A percentile compares a stretch with the other conserved stretches of the same genome.
These are phyloP conservation scores for Ectemnius lituratus DNA, from an alignment of 2,888 invertebrate genomes.

Conservation along the genomic window DNA sequence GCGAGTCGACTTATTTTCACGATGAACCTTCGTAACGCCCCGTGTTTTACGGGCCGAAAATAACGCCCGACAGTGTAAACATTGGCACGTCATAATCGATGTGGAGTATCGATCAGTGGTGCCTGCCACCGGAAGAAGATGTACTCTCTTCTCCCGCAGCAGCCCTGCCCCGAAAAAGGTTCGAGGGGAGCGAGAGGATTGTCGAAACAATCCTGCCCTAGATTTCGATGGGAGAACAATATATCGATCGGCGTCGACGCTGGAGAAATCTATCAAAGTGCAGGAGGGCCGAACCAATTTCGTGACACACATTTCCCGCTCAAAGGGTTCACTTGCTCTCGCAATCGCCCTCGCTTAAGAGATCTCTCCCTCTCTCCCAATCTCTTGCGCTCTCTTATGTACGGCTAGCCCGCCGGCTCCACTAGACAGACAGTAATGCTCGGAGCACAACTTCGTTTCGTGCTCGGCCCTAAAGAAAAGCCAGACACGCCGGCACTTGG, in stretches of 20 bases:
- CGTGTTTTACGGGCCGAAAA: conserved; percentile 53
- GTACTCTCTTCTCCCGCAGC: no score
- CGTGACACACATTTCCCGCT: conserved; percentile 9
- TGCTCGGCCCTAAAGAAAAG: no score
- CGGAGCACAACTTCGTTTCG: no score
- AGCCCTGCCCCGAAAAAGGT: no score
- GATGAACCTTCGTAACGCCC: conserved; percentile 44
- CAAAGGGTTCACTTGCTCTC: conserved; percentile 2
- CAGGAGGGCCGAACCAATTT: conserved; percentile 9
- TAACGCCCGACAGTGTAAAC: conserved; percentile 55
- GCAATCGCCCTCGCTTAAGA: conserved; percentile 1
- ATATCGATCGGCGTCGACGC: conserved; percentile 3
- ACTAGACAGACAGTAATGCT: no score
- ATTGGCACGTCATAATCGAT: conserved; percentile 58
- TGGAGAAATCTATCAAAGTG: conserved; percentile 1
- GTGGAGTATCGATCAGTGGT: conserved; percentile 46
- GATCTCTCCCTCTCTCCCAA: no score
- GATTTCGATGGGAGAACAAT: conserved; percentile 3
- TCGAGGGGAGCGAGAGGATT: no score
- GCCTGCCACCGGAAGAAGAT: no score
- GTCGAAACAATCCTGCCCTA: neutral
- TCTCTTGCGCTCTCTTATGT: no score
- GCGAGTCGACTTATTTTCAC: conserved; percentile 55
- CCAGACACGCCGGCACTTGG: neutral
- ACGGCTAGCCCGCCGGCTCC: no score